phyloP scores from a whole-genome alignment of 37 sponge, comb jelly and placozoan species.

The Diacarnus erythraeanus region DNA sequence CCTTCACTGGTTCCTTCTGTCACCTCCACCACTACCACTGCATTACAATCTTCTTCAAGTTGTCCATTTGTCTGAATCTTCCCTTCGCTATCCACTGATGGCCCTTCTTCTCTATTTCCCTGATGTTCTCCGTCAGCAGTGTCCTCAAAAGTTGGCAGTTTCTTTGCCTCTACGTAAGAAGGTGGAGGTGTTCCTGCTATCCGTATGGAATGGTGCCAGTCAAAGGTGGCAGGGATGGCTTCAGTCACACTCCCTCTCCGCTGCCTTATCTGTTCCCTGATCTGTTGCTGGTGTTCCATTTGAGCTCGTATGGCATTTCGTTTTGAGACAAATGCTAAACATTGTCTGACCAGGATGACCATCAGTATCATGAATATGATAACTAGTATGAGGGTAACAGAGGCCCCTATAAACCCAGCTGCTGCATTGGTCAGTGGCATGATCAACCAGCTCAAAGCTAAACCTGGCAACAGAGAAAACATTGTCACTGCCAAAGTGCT shows the following conservation, averaged over 20 bases:
- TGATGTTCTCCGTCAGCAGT: neutral
- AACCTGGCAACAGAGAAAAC: no score
- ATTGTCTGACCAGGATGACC: slow-evolving; percentile 73
- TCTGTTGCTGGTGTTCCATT: slow-evolving; percentile 34
- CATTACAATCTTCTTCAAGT: neutral
- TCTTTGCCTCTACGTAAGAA: slow-evolving; percentile 64
- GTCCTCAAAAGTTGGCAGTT: slow-evolving; percentile 46
- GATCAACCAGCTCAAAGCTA: no score
- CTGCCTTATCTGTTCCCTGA: slow-evolving; percentile 14
- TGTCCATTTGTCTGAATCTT: neutral
- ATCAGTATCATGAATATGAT: slow-evolving; percentile 77
- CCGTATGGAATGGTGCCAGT: slow-evolving; percentile 82
- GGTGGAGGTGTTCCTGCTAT: slow-evolving; percentile 79
- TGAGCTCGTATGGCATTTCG: slow-evolving; percentile 22
- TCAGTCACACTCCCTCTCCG: slow-evolving; percentile 52
- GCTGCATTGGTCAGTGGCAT: slow-evolving; percentile 36
- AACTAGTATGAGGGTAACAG: slow-evolving; percentile 75
- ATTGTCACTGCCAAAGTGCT: no score
- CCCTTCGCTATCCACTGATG: neutral
- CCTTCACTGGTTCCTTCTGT: neutral
- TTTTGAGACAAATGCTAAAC: slow-evolving; percentile 66
- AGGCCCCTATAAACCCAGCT: slow-evolving; percentile 81
- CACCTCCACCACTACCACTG: neutral
- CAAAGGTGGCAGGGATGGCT: slow-evolving; percentile 70
- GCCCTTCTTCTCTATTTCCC: neutral